Percentiles rank a stretch among this genome's conserved stretches.
These are phyloP conservation scores for Eulithis testata DNA, from an alignment of 2,888 invertebrate genomes.

Conservation along the genomic window DNA sequence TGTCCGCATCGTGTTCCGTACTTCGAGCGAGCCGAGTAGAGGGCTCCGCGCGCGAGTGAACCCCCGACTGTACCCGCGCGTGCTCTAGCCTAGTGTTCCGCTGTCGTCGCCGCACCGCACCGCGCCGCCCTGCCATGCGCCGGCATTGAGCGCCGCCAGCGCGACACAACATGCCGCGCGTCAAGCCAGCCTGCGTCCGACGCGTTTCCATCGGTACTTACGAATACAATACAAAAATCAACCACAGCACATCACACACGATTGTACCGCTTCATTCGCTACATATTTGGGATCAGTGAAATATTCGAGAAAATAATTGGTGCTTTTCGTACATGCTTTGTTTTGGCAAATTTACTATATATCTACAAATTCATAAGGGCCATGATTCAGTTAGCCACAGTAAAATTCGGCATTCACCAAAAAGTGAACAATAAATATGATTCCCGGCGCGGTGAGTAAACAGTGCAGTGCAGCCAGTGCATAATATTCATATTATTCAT, in stretches of 20 bases:
- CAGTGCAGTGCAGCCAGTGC: constrained; percentile 82
- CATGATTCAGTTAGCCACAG: constrained; percentile 87
- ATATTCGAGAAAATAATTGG: constrained; percentile 49
- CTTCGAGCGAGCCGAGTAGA: constrained; percentile 63
- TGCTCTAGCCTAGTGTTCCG: constrained; percentile 29
- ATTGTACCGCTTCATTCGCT: constrained; percentile 44
- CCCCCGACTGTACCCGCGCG: constrained; percentile 45
- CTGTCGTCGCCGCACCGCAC: constrained; percentile 54
- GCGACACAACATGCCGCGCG: constrained; percentile 76
- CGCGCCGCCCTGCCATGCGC: constrained; percentile 75
- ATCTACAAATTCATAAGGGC: constrained; percentile 53
- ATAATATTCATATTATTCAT: constrained; percentile 53
- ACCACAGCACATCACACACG: constrained; percentile 58
- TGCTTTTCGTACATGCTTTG: constrained; percentile 37
- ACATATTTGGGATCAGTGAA: constrained; percentile 57
- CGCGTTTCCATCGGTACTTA: constrained; percentile 84
- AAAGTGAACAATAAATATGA: constrained; percentile 81
- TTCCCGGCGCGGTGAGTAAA: constrained; percentile 80
- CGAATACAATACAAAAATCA: constrained; percentile 59
- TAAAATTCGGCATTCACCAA: constrained; percentile 86
- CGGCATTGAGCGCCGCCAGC: constrained; percentile 61
- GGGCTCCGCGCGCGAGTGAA: constrained; percentile 64
- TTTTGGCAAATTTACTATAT: constrained; percentile 33
- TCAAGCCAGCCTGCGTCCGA: constrained; percentile 83
- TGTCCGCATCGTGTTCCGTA: constrained; percentile 61